Evolutionary conservation across 2,888 invertebrate species (phyloP).

Genomic region (Trichopria drosophilae): DNA sequence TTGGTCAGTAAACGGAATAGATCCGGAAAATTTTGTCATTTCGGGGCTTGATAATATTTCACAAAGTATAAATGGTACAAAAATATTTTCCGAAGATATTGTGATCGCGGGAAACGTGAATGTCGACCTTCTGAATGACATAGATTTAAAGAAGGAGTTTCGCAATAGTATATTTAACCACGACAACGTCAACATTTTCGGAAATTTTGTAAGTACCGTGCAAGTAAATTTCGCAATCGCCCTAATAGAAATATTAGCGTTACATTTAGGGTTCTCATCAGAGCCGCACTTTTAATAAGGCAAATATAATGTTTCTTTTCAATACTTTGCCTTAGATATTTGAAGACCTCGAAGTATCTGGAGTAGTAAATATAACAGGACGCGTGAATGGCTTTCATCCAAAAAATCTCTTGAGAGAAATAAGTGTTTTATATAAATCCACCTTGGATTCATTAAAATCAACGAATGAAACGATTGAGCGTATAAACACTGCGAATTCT

Average conservation of each 20-base stretch:
- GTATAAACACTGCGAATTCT: too few species aligned
- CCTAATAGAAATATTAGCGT: too few species aligned
- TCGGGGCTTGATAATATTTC: conserved; percentile 21
- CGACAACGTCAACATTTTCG: conserved; percentile 40
- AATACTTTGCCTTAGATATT: conserved; percentile 40
- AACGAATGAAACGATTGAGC: too few species aligned
- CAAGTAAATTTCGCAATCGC: background rate
- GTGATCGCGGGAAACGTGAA: conserved; percentile 35
- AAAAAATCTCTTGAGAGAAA: conserved; percentile 8
- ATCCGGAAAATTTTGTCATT: conserved; percentile 39
- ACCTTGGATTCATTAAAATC: too few species aligned
- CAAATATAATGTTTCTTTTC: too few species aligned
- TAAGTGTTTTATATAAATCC: too few species aligned
- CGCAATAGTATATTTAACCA: conserved; percentile 35
- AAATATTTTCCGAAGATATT: conserved; percentile 37
- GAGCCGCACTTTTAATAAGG: too few species aligned
- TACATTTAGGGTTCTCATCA: too few species aligned
- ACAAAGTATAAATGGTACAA: conserved; percentile 37
- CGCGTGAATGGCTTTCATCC: conserved; percentile 37
- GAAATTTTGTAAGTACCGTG: conserved; percentile 41
- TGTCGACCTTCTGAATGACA: conserved; percentile 33
- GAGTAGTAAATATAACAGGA: conserved; percentile 28
- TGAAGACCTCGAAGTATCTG: conserved; percentile 27
- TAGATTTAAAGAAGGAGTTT: conserved; percentile 35
- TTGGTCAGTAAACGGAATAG: conserved; percentile 39